Base-by-base conservation (phyloP, 2,113 vertebrate genomes). In the Sprattus sprattus region DNA sequence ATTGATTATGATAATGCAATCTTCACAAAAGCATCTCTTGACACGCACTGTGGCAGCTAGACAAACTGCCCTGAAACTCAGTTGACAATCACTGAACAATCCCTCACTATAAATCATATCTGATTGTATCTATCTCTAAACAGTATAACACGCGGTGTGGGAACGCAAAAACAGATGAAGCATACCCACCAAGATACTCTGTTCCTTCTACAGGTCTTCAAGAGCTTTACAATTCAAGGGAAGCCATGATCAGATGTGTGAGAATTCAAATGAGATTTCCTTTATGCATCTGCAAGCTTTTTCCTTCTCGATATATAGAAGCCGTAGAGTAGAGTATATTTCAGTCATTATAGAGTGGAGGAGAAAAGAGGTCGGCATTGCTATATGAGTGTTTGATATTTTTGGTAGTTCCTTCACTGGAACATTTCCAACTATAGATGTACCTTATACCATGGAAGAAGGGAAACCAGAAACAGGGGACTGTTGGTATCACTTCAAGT, bases 1-100 rank as follows among this genome's bases (percentile, higher is more conserved):
- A 94, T 94, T 93, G 92, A 94, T 94, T 93, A 94, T 93, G 91
- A 89, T 92, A 92, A 94, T 95, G 90, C 90, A 93, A 95, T 93
- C 91, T 92, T 89, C 90, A 89, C 83, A 91, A 94, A 93, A 94
- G 94, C 92, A 87, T 81, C 82, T 85, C 85, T 85, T 78, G 84
- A 25, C 46, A 49, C 13, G 3, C 15, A 6, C n/a, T 52, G 11
- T 82, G 25, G 2, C 81, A 39, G 49, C 7, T 7, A 88, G 83
- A 87, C 85, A 90, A 92, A 91, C 89, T 89, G 89, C 82, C 86
- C 85, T 83, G 90, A 91, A 92, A 82, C 88, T 87, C 86, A 91
- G 86, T 88, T 86, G 88, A 88, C 89, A 83, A 91, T 88, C 89
- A 89, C 88, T 90, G 89, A 86, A 80, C 89, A 85, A 86, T 83